These are phyloP conservation scores for Boleophthalmus pectinirostris DNA, from an alignment of 2,113 vertebrate genomes.

Conservation along the genomic window DNA sequence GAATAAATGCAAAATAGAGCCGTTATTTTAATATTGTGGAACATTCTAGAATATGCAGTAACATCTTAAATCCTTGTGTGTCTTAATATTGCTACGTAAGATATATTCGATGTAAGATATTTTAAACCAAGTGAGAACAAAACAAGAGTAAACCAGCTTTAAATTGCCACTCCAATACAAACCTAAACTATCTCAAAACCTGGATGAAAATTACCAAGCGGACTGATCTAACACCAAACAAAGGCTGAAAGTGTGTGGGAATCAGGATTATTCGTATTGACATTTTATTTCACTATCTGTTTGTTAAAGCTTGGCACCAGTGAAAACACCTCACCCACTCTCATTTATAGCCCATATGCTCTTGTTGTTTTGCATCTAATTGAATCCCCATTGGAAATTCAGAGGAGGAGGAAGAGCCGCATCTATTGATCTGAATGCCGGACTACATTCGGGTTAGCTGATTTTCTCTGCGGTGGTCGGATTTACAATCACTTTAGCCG, in stretches of 20 bases:
- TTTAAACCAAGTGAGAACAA: no score
- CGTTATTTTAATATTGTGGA: no score
- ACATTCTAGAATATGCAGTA: no score
- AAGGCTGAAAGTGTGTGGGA: neutral
- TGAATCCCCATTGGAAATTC: slow-evolving; percentile 21
- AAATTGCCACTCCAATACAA: neutral
- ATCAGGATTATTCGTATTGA: neutral
- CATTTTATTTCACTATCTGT: neutral
- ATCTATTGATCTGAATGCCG: slow-evolving; percentile 47
- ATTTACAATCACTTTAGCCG: slow-evolving; percentile 17
- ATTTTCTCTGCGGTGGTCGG: slow-evolving; percentile 25
- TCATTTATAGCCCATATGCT: neutral
- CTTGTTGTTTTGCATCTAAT: slow-evolving; percentile 38
- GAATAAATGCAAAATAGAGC: no score
- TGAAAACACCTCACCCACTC: neutral
- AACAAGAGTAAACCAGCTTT: no score
- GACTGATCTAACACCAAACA: neutral
- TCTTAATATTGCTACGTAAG: no score
- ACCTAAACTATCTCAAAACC: neutral
- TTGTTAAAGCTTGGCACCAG: neutral
- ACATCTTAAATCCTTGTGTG: no score
- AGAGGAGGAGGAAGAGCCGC: slow-evolving; percentile 28
- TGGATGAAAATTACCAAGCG: neutral
- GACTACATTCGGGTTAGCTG: slow-evolving; percentile 61
- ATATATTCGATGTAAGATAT: no score